Evolutionary conservation across 2,888 invertebrate species (phyloP), one percentile per base, ranked within the genome.

Genomic region (Piscicola geometra): DNA sequence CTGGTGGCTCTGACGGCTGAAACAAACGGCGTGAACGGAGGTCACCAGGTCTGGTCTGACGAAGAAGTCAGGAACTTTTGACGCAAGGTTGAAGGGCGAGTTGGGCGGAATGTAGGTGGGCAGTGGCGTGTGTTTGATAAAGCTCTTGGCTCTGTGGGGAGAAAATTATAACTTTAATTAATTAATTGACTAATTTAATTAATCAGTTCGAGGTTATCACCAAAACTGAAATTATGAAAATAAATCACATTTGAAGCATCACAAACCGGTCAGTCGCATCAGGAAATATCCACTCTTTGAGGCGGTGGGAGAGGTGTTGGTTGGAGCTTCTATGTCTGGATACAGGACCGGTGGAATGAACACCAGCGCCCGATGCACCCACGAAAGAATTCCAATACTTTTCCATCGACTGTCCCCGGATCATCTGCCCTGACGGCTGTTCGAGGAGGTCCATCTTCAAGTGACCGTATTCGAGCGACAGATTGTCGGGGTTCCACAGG

Each of bases 41-140:
- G 97, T 97, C 0, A 97, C 97, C 35, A 98, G 87, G 85, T 98
- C 98, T 0, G 97, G 97, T 36, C 92, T 90, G 18, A 95, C 94
- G 73, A 85, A 95, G 85, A 93, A 93, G 81, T 92, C 92, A 0
- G 96, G 97, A 80, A 96, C 87, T 71, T 94, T 89, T 81, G 93
- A 92, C 21, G 94, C 94, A 78, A 97, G 88, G 85, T 97, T 97
- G 2, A 94, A 87, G 78, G 90, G 89, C 0, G 96, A 96, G 77
- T 90, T 90, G 71, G 95, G 89, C 79, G 92, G 90, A 0, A 95
- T 96, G 86, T 98, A 98, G 82, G 96, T 93, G 9, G 91, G 88
- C 79, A 98, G 87, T 0, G 97, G 79, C 30, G 77, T 47, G 35
- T 67, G 12, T 67, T 67, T 67, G 15, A 67, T 67, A 32, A 67